Conservation (phyloP, 2,888 invertebrate genomes). For the Ceraclea dissimilis region DNA sequence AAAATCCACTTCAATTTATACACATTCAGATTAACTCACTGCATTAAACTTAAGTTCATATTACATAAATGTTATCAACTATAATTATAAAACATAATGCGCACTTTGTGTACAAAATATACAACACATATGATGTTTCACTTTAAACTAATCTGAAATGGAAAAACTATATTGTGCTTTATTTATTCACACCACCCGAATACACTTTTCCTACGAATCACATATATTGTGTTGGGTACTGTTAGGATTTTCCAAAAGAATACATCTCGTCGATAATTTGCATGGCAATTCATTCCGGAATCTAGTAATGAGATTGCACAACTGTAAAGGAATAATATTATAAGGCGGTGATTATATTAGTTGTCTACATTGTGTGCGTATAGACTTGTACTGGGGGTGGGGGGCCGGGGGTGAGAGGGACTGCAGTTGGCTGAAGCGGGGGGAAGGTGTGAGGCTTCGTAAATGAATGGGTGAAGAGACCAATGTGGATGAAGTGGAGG, state of each 20-base stretch:
- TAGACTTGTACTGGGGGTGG: background rate
- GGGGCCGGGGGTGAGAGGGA: conserved; percentile 14
- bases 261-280: background rate
- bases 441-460: conserved; percentile 4
- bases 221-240: background rate
- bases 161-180: too few species aligned
- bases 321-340: background rate
- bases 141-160: too few species aligned
- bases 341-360: background rate
- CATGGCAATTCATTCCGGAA: background rate
- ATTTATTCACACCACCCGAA: too few species aligned
- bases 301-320: conserved; percentile 8
- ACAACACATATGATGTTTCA: too few species aligned
- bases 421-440: conserved; percentile 19
- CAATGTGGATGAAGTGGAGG: background rate
- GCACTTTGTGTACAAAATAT: too few species aligned
- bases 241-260: background rate
- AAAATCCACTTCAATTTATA: too few species aligned
- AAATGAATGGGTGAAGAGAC: conserved; percentile 12
- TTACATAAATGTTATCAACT: too few species aligned
- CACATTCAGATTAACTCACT: too few species aligned
- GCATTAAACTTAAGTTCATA: too few species aligned
- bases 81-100: too few species aligned
- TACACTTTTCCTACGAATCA: too few species aligned
- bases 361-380: conserved; percentile 3